These are phyloP conservation scores for Heliconius himera DNA, from an alignment of 1,140 invertebrate genomes.

Conservation along the genomic window DNA sequence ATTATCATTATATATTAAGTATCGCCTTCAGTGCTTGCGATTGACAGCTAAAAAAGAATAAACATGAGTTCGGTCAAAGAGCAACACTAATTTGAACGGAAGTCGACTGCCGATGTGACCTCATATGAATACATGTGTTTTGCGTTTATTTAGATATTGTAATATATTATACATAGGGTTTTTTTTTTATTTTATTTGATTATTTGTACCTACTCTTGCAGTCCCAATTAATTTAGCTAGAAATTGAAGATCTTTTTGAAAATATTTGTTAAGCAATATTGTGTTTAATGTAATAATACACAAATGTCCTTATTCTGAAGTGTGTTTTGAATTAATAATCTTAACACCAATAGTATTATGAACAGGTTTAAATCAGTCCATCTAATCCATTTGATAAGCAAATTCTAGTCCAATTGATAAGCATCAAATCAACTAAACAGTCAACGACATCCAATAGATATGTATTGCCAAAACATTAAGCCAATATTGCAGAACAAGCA, in stretches of 20 bases:
- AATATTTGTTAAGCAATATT: too few relatives aligned
- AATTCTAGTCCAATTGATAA: background rate
- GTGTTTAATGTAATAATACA: background rate
- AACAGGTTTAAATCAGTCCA: background rate
- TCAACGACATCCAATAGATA: too few relatives aligned
- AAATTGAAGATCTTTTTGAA: too few relatives aligned
- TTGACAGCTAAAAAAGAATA: constrained; percentile 15
- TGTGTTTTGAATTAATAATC: background rate
- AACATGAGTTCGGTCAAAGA: constrained; percentile 52
- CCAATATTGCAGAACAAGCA: background rate
- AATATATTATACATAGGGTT: background rate
- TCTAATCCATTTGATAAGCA: background rate
- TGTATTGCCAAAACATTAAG: background rate
- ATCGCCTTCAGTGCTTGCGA: background rate
- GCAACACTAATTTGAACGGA: constrained; percentile 53
- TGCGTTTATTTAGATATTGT: background rate
- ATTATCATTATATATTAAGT: background rate
- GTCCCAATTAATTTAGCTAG: background rate
- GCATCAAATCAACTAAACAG: background rate
- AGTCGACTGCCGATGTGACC: constrained; percentile 50
- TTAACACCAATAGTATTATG: background rate
- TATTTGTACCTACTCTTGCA: background rate
- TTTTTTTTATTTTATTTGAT: background rate
- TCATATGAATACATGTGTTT: constrained; percentile 10
- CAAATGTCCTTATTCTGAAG: background rate